Conservation (phyloP, 2,888 invertebrate genomes). For the Rhaphigaster nebulosa region DNA sequence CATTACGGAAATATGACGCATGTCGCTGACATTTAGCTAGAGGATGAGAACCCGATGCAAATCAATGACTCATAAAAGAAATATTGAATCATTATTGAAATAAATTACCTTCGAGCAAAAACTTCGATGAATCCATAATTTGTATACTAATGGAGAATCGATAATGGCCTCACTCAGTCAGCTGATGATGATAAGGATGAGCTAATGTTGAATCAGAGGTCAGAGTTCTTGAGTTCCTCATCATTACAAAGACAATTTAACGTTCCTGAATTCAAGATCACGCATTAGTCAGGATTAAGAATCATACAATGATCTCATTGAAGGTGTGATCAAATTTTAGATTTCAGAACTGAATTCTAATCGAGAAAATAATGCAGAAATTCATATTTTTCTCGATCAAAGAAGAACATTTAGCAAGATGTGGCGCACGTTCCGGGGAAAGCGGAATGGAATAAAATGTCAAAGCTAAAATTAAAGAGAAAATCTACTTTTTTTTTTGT, state of each 20-base stretch:
- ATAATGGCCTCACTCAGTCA: not conserved
- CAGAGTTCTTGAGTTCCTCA: not conserved
- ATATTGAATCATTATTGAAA: not conserved
- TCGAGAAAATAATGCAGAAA: too few species aligned
- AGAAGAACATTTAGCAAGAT: not conserved
- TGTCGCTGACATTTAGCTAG: not conserved
- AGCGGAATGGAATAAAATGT: not conserved
- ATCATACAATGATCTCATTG: not conserved
- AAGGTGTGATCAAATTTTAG: not conserved
- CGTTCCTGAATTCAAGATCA: not conserved
- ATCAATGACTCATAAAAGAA: not conserved
- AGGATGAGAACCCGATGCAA: not conserved
- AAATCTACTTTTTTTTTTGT: not conserved
- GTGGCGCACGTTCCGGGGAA: not conserved
- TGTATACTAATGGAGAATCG: not conserved
- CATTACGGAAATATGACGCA: not conserved
- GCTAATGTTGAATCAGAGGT: not conserved
- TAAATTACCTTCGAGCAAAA: not conserved
- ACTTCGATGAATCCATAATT: not conserved
- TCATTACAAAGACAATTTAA: not conserved
- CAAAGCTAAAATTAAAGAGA: not conserved
- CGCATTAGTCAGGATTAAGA: not conserved
- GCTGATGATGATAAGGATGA: not conserved
- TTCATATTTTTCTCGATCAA: too few species aligned
- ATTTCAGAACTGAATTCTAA: not conserved